Conservation (phyloP, 2,113 vertebrate genomes). For the Acinonyx jubatus region DNA sequence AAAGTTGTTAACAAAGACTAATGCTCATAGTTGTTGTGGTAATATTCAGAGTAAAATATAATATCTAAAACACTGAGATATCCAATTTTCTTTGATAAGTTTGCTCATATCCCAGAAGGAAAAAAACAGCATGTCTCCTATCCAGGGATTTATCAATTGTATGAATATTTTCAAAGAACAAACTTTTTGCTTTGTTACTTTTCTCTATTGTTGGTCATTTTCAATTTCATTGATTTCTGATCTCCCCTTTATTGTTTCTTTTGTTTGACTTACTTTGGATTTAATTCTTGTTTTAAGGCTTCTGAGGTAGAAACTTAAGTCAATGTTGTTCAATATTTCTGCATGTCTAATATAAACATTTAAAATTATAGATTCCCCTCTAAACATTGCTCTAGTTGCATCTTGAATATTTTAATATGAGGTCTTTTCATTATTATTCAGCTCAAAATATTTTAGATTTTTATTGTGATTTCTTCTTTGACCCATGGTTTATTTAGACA, state of each 20-base stretch:
- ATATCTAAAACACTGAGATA: not conserved
- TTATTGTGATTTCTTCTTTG: not conserved
- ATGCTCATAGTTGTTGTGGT: not conserved
- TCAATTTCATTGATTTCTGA: not conserved
- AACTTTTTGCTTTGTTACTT: not conserved
- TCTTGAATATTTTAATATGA: not conserved
- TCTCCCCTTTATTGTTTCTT: not conserved
- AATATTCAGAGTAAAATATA: not conserved
- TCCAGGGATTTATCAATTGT: not conserved
- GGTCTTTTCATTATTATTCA: not conserved
- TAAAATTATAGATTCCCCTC: not conserved
- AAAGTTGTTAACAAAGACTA: constrained; percentile 8
- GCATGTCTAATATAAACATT: not conserved
- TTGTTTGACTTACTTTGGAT: not conserved
- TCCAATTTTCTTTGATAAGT: not conserved
- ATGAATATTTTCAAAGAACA: not conserved
- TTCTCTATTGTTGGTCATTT: not conserved
- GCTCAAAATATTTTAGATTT: constrained; percentile 3
- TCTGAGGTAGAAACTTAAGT: not conserved
- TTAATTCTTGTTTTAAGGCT: not conserved
- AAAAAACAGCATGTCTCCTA: not conserved
- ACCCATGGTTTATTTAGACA: not conserved
- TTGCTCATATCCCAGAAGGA: not conserved
- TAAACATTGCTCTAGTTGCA: not conserved
- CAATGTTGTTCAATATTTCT: not conserved